These are phyloP conservation scores for Eclectus roratus DNA, from an alignment of 2,113 vertebrate genomes.

Conservation along the genomic window DNA sequence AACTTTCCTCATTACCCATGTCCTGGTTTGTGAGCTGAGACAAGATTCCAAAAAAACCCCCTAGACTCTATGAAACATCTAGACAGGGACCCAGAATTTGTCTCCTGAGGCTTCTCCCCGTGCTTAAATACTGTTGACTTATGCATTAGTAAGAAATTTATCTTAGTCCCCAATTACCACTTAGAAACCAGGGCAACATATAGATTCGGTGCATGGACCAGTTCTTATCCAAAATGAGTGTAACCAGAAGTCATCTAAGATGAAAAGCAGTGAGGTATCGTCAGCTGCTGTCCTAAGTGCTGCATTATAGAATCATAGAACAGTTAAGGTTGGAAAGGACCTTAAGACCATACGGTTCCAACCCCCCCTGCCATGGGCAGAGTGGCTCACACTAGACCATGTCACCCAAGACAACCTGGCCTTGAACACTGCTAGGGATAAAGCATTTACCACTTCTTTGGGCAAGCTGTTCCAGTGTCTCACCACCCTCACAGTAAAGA, in stretches of 20 bases:
- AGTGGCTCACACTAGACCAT: background rate
- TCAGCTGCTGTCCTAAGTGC: too few species aligned
- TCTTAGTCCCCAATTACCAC: background rate
- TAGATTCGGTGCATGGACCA: accelerated
- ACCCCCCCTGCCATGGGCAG: background rate
- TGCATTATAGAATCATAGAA: background rate
- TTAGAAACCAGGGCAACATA: background rate
- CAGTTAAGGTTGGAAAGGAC: background rate
- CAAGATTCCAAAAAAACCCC: background rate
- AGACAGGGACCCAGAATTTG: background rate
- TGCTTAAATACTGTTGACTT: background rate
- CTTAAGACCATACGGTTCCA: background rate
- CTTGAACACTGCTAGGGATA: background rate
- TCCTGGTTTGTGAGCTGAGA: background rate
- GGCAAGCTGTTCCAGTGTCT: background rate
- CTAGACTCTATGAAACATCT: background rate
- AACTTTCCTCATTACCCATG: background rate
- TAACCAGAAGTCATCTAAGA: background rate
- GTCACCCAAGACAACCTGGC: background rate
- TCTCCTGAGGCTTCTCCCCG: background rate
- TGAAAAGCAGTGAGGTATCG: background rate
- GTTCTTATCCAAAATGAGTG: background rate
- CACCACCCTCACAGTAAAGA: background rate
- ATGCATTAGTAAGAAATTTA: background rate
- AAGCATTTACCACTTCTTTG: background rate